Conservation (phyloP, 2,797 vertebrate genomes). For the Onychomys arenicola region DNA sequence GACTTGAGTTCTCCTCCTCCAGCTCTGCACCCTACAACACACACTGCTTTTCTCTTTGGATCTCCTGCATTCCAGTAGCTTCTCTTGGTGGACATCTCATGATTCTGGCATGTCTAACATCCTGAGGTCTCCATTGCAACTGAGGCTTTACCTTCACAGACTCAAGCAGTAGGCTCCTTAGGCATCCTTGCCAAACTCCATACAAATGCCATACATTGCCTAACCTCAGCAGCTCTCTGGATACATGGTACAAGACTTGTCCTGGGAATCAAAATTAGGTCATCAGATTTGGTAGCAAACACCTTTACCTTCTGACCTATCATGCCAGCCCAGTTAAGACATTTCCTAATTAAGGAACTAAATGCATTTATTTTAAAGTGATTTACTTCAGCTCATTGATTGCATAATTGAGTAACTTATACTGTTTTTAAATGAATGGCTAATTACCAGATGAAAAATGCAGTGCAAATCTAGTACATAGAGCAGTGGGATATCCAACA, state of each 20-base stretch:
- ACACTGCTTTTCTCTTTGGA: background rate
- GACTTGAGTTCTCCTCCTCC: background rate
- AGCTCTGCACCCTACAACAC: background rate
- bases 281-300: background rate
- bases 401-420: slow-evolving; percentile 39
- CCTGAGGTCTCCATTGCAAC: background rate
- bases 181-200: background rate
- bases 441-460: slow-evolving; percentile 47
- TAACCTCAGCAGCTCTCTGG: background rate
- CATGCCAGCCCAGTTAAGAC: background rate
- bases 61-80: background rate
- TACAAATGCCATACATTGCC: background rate
- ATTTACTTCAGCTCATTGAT: slow-evolving; percentile 28
- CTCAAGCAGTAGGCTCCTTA: background rate
- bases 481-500: slow-evolving; percentile 60
- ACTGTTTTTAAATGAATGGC: slow-evolving; percentile 69
- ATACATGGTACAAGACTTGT: background rate
- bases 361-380: slow-evolving; percentile 53
- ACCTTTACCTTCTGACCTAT: background rate
- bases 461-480: slow-evolving; percentile 62
- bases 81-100: background rate
- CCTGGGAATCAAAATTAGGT: background rate
- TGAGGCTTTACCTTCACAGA: background rate
- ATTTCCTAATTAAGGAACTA: slow-evolving; percentile 59
- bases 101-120: background rate